Conservation (phyloP, 2,888 invertebrate genomes). For the Abscondita cerata region DNA sequence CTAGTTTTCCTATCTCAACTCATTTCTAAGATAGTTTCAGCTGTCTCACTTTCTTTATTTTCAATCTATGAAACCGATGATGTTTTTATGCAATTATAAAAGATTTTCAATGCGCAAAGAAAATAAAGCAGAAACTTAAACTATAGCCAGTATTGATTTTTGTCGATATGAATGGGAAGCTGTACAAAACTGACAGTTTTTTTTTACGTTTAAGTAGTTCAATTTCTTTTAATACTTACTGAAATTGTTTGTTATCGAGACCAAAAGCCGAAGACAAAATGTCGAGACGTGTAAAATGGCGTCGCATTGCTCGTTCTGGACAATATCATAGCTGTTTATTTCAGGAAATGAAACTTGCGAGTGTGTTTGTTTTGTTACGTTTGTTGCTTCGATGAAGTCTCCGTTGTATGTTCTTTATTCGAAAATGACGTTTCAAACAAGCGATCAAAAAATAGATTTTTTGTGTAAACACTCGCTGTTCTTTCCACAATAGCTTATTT, state of each 20-base stretch:
- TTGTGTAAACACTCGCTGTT: neutral
- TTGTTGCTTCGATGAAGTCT: constrained; percentile 47
- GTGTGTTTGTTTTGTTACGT: constrained; percentile 50
- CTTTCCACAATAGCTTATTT: too few relatives aligned
- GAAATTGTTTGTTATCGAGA: constrained; percentile 32
- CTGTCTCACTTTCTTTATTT: constrained; percentile 24
- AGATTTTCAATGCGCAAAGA: constrained; percentile 7
- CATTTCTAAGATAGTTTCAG: constrained; percentile 47
- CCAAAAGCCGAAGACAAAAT: constrained; percentile 44
- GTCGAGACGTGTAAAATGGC: constrained; percentile 48
- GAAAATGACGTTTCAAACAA: constrained; percentile 25
- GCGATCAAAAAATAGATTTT: constrained; percentile 14
- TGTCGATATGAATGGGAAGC: neutral
- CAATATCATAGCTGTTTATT: constrained; percentile 52
- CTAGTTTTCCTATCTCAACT: constrained; percentile 44
- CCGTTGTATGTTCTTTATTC: constrained; percentile 29
- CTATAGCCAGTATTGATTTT: neutral
- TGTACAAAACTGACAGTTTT: constrained; percentile 21
- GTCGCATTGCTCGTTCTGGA: constrained; percentile 47
- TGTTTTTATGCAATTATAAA: constrained; percentile 13
- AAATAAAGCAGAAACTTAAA: neutral
- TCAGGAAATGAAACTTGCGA: constrained; percentile 54
- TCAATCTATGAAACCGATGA: constrained; percentile 9
- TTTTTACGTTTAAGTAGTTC: constrained; percentile 21
- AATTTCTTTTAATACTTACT: constrained; percentile 29